Evolutionary conservation across 2,888 invertebrate species (phyloP).

Genomic region (Orthosia incerta): DNA sequence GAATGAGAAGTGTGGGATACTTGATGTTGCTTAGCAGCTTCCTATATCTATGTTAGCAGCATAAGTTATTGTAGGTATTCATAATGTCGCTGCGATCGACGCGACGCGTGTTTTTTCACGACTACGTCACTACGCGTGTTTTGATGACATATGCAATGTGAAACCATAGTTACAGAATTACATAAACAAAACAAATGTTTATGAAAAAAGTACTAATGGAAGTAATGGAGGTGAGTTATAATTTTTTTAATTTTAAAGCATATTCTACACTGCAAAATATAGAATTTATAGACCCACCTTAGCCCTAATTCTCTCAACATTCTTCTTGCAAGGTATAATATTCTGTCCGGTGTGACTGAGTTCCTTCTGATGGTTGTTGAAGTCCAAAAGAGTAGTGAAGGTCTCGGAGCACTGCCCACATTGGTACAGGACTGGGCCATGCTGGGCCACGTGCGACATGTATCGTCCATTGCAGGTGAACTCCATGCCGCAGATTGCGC

Average conservation of each 20-base stretch:
- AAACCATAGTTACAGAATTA: conserved; percentile 14
- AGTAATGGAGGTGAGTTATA: not conserved
- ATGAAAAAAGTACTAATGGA: not conserved
- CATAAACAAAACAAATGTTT: not conserved
- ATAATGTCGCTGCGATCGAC: no score
- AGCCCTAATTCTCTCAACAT: conserved; percentile 32
- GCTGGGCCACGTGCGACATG: conserved; percentile 91
- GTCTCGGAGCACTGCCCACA: conserved; percentile 89
- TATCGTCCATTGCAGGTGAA: conserved; percentile 87
- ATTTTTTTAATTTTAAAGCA: not conserved
- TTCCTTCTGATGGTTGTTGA: conserved; percentile 91
- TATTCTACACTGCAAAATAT: no score
- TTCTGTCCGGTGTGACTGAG: conserved; percentile 89
- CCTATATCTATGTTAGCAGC: no score
- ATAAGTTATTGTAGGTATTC: not conserved
- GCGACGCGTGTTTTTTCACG: not conserved
- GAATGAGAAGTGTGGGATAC: not conserved
- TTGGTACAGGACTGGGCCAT: conserved; percentile 92
- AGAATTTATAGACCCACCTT: conserved; percentile 27
- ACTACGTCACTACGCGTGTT: not conserved
- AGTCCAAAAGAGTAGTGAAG: conserved; percentile 87
- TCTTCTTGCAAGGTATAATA: conserved; percentile 68
- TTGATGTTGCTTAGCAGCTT: not conserved
- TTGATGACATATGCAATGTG: conserved; percentile 10
- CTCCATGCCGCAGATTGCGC: conserved; percentile 87